Base-by-base conservation (phyloP, 1,140 invertebrate species). In the Danaus melanippus region DNA sequence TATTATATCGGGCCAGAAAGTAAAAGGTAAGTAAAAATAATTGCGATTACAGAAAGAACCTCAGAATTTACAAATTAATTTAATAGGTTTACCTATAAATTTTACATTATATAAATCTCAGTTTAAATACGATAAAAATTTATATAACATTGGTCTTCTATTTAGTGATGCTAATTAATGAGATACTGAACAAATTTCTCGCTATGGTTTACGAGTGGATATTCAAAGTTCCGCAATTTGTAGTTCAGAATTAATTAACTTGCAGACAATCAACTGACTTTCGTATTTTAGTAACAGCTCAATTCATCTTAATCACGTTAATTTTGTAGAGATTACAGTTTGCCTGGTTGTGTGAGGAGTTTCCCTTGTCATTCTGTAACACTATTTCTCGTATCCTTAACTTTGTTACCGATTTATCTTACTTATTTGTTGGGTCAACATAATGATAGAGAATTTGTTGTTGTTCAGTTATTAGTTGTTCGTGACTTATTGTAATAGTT, bases 1-100 rank as follows among this genome's bases (percentile, higher is more conserved):
- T 47, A 86, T 89, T 42, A 50, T 81, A 21, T 69, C 71, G 9
- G 84, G 79, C 47, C 84, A 86, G 53, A 84, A 83, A 56, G 70
- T 80, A 15, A 86, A 80, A 80, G 81, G 84, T 84, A 53, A 67
- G 69, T 56, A 7, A 32, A 32, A 32, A 5, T 32, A 32, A 32
- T 4, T 32, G 0, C 7, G 6, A 32, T 32, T 32, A 32, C 0
- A 32, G 21, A 32, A 32, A 32, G 6, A 32, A 32, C 2, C 5
- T 32, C 6, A 0, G 2, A 32, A 32, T 32, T 32, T 32, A 32
- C 6, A 32, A 32, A 32, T 5, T 32, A 7, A 32, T 32, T 32
- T 7, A 32, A 32, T 3, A 32, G 21, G 7, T 32, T 32, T 32
- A 5, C 21, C 21, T 32, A 7, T 32, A 7, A 32, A 32, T 32